Conservation (phyloP, 2,113 vertebrate species). For the Lamprologus speciosus region DNA sequence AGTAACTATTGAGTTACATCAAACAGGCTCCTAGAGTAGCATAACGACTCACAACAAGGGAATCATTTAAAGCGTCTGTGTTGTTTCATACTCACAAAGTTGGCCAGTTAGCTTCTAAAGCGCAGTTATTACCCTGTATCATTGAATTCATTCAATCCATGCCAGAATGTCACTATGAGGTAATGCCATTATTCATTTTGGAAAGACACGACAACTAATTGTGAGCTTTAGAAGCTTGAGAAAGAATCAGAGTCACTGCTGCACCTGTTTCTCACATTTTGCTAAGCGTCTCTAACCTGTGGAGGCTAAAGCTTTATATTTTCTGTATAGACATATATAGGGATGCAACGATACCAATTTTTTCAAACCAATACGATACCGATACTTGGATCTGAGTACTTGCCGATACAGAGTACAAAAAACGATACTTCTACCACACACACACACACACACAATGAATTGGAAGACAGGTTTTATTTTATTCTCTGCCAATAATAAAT, state of each 20-base stretch:
- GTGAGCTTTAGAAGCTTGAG: neutral
- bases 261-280: neutral
- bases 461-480: no score
- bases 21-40: neutral
- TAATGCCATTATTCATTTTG: neutral
- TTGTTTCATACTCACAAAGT: neutral
- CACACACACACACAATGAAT: no score
- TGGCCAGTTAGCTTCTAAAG: neutral
- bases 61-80: neutral
- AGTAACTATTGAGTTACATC: neutral
- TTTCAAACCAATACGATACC: no score
- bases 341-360: no score
- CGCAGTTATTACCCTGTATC: accelerated
- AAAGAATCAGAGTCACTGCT: neutral
- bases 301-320: neutral
- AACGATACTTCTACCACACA: no score
- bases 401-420: no score
- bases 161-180: neutral
- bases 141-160: neutral
- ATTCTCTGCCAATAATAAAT: no score
- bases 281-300: neutral
- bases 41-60: neutral
- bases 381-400: no score
- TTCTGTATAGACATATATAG: neutral
- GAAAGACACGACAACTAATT: neutral